These are phyloP conservation scores for Galerucella nymphaeae DNA, from an alignment of 2,888 invertebrate genomes.

Conservation along the genomic window DNA sequence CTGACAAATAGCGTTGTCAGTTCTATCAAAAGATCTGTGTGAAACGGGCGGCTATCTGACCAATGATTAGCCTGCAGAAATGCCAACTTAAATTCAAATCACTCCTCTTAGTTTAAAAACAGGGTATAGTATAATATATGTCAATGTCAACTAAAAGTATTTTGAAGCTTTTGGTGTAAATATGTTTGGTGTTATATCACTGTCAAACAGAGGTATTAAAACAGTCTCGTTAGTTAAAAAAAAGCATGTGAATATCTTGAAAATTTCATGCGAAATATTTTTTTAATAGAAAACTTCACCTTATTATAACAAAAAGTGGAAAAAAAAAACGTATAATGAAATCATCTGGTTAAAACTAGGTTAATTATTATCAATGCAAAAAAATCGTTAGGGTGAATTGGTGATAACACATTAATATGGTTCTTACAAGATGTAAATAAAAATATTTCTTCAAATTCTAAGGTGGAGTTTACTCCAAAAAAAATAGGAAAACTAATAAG, in stretches of 20 bases:
- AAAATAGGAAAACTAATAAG: slow-evolving; percentile 40
- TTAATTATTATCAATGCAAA: slow-evolving; percentile 30
- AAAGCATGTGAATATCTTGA: slow-evolving; percentile 32
- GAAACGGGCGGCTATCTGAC: too few species aligned
- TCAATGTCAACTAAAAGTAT: too few species aligned
- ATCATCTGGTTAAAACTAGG: slow-evolving; percentile 16
- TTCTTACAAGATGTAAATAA: slow-evolving; percentile 61
- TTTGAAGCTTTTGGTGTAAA: background rate
- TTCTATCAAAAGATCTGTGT: too few species aligned
- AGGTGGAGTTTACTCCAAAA: slow-evolving; percentile 68
- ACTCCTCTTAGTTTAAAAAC: too few species aligned
- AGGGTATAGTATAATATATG: too few species aligned
- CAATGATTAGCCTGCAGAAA: too few species aligned
- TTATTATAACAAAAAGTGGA: slow-evolving; percentile 48
- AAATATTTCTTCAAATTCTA: slow-evolving; percentile 50
- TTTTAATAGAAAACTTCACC: slow-evolving; percentile 68
- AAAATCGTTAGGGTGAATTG: slow-evolving; percentile 13
- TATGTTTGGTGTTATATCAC: slow-evolving; percentile 9
- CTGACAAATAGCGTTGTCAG: too few species aligned
- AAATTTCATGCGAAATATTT: slow-evolving; percentile 47
- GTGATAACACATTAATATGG: slow-evolving; percentile 31
- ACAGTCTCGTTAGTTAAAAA: slow-evolving; percentile 2
- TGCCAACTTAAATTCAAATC: too few species aligned
- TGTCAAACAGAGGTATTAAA: slow-evolving; percentile 9
- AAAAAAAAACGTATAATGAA: slow-evolving; percentile 18